Evolutionary conservation across 1,140 invertebrate genomes (phyloP).

Genomic region (Gonioctena quinquepunctata): DNA sequence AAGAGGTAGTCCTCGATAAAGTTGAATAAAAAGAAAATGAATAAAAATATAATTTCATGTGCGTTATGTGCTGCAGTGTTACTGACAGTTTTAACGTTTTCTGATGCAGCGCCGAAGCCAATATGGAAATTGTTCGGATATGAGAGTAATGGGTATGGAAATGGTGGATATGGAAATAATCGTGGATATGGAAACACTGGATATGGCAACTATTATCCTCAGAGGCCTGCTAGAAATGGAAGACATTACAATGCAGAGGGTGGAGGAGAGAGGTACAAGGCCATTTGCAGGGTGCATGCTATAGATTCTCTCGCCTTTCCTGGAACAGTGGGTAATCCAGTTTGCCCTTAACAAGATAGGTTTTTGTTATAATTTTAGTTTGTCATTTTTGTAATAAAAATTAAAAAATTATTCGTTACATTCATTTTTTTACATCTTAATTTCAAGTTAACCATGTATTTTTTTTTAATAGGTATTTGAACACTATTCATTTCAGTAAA

Average conservation of each 20-base stretch:
- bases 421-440: neutral
- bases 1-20: neutral
- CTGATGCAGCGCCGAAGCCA: neutral
- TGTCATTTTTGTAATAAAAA: neutral
- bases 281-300: slow-evolving; percentile 48
- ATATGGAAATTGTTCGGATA: slow-evolving; percentile 8
- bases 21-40: neutral
- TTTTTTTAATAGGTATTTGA: no score
- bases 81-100: neutral
- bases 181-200: neutral
- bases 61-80: neutral
- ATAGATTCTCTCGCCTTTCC: slow-evolving; percentile 51
- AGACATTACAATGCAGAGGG: slow-evolving; percentile 19
- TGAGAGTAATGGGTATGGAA: neutral
- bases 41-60: neutral
- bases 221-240: slow-evolving; percentile 1
- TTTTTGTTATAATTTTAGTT: no score
- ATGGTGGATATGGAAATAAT: neutral
- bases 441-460: no score
- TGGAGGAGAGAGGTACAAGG: slow-evolving; percentile 42
- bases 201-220: neutral
- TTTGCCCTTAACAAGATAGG: slow-evolving; percentile 47
- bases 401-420: neutral
- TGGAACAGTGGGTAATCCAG: slow-evolving; percentile 47
- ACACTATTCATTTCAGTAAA: no score